Conservation (phyloP, 2,888 invertebrate species). For the Alviniconcha strummeri region DNA sequence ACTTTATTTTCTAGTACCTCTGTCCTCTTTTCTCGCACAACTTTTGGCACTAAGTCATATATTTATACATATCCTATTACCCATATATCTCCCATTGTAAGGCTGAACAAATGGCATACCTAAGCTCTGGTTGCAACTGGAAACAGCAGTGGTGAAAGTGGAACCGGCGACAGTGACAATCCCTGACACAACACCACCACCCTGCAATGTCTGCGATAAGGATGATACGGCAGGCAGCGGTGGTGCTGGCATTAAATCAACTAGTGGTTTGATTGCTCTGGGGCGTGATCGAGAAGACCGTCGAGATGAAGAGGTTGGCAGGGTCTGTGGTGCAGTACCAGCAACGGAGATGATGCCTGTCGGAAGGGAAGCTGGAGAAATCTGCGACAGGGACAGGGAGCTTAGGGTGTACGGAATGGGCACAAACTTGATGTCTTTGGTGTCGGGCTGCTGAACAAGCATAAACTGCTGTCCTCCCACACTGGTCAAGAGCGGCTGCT, state of each 20-base stretch:
- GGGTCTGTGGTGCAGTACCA: background rate
- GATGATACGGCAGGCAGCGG: background rate
- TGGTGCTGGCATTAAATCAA: background rate
- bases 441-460: slow-evolving; percentile 6
- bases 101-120: background rate
- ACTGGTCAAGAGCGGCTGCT: background rate
- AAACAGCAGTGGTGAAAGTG: background rate
- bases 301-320: slow-evolving; percentile 6
- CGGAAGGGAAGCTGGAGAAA: background rate
- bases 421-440: background rate
- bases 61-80: too few species aligned
- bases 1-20: too few species aligned
- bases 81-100: too few species aligned
- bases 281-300: slow-evolving; percentile 4
- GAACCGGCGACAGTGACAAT: slow-evolving; percentile 5
- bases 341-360: slow-evolving; percentile 12
- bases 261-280: background rate
- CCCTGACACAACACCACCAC: slow-evolving; percentile 1
- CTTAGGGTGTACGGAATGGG: background rate
- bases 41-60: too few species aligned
- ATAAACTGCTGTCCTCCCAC: slow-evolving; percentile 9
- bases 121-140: background rate
- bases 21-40: too few species aligned
- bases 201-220: background rate
- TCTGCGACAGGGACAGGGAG: background rate